phyloP scores from a whole-genome alignment of 1,140 invertebrate genomes.

The Metopolophium dirhodum region DNA sequence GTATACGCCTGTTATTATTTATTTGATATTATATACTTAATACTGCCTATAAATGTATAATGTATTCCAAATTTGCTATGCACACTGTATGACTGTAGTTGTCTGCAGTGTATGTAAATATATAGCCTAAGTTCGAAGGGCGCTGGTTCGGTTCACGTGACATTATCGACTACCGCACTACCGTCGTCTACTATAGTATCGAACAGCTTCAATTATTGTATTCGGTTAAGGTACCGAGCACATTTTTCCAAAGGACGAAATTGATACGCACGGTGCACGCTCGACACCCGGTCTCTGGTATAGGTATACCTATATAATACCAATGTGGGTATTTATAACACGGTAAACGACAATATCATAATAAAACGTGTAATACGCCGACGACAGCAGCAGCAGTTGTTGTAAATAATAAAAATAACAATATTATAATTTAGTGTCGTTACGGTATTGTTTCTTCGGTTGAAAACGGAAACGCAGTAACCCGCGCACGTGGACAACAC shows the following conservation, averaged over 20 bases:
- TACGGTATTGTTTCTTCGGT: slow-evolving; percentile 10
- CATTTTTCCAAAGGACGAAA: neutral
- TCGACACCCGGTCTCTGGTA: neutral
- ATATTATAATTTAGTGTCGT: slow-evolving; percentile 13
- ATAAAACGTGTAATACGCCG: neutral
- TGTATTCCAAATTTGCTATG: neutral
- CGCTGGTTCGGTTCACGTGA: neutral
- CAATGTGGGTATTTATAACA: neutral
- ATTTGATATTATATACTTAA: neutral
- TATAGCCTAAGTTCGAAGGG: neutral
- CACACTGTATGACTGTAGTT: neutral
- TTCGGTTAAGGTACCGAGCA: neutral
- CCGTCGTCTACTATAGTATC: neutral
- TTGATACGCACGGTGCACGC: neutral
- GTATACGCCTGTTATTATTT: neutral
- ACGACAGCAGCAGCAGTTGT: neutral
- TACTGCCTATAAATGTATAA: neutral
- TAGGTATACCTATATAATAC: no score
- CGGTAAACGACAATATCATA: neutral
- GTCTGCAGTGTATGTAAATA: neutral
- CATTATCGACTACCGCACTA: neutral
- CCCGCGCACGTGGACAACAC: neutral
- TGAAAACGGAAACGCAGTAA: slow-evolving; percentile 23
- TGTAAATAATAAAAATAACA: neutral
- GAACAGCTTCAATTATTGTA: neutral